These are phyloP conservation scores for Galaxea fascicularis DNA, from an alignment of 92 coral and sea anemone genomes.

Conservation along the genomic window DNA sequence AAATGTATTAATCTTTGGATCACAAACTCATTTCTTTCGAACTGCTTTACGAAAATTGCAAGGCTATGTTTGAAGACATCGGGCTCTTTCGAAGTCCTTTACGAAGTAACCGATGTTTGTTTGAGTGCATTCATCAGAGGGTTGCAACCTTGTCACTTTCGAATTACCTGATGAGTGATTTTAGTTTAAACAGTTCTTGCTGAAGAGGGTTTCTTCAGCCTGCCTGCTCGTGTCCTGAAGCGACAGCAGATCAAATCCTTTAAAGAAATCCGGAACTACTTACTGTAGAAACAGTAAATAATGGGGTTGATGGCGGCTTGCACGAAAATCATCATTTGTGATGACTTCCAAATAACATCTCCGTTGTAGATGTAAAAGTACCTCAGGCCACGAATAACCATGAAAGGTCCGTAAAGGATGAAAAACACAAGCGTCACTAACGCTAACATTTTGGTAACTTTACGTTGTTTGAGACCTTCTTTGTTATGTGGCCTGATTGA, in stretches of 20 bases:
- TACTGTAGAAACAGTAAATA: slow-evolving; percentile 84
- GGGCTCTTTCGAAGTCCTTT: too few relatives aligned
- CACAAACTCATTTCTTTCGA: too few relatives aligned
- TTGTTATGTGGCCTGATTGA: slow-evolving; percentile 13
- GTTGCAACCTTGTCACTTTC: too few relatives aligned
- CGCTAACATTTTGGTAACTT: slow-evolving; percentile 86
- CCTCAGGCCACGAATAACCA: slow-evolving; percentile 64
- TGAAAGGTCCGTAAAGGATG: slow-evolving; percentile 77
- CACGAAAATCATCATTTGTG: slow-evolving; percentile 79
- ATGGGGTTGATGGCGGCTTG: slow-evolving; percentile 88
- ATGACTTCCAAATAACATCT: slow-evolving; percentile 70
- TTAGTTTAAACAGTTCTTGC: too few relatives aligned
- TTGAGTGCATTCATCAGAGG: too few relatives aligned
- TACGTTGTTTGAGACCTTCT: slow-evolving; percentile 54
- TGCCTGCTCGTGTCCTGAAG: slow-evolving; percentile 28
- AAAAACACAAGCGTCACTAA: too few relatives aligned
- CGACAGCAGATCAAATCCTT: slow-evolving; percentile 70
- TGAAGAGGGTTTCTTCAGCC: too few relatives aligned
- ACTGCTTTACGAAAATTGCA: too few relatives aligned
- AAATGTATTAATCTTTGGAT: too few relatives aligned
- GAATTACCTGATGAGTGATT: too few relatives aligned
- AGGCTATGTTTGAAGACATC: too few relatives aligned
- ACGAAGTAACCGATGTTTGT: too few relatives aligned
- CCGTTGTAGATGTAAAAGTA: slow-evolving; percentile 76
- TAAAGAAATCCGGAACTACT: slow-evolving; percentile 74